Evolutionary conservation across 2,797 vertebrate genomes (phyloP).

Genomic region (Hafferia zeledoni): DNA sequence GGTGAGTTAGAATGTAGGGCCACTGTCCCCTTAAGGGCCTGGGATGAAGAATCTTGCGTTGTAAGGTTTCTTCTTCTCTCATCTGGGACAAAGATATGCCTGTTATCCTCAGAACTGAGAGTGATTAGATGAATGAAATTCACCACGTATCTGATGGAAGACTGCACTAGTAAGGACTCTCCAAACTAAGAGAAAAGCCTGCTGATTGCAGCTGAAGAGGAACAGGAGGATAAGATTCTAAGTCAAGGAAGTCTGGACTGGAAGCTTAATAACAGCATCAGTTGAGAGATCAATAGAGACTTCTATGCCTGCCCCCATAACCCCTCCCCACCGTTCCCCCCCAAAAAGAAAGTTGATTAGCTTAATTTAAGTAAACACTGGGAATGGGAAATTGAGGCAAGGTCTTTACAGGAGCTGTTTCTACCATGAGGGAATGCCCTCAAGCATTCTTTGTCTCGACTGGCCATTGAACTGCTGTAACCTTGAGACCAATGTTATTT

Average conservation of each 20-base stretch:
- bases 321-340: fast-evolving
- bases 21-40: not conserved
- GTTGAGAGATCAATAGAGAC: not conserved
- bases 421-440: not conserved
- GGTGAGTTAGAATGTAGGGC: not conserved
- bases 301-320: not conserved
- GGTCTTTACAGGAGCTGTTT: not conserved
- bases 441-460: slow-evolving; percentile 4
- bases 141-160: not conserved
- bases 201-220: not conserved
- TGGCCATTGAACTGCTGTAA: slow-evolving; percentile 1
- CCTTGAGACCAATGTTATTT: slow-evolving; percentile 52
- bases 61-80: not conserved
- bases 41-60: not conserved
- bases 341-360: not conserved
- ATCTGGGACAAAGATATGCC: not conserved
- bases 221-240: not conserved
- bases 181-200: not conserved
- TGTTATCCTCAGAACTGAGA: not conserved
- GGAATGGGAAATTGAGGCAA: not conserved
- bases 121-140: not conserved
- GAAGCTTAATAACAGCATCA: not conserved
- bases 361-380: not conserved
- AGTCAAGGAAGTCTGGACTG: not conserved
- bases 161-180: not conserved